Evolutionary conservation across 2,888 invertebrate genomes (phyloP), one percentile per base, ranked within the genome.

Genomic region (Dicyrtoma fusca): DNA sequence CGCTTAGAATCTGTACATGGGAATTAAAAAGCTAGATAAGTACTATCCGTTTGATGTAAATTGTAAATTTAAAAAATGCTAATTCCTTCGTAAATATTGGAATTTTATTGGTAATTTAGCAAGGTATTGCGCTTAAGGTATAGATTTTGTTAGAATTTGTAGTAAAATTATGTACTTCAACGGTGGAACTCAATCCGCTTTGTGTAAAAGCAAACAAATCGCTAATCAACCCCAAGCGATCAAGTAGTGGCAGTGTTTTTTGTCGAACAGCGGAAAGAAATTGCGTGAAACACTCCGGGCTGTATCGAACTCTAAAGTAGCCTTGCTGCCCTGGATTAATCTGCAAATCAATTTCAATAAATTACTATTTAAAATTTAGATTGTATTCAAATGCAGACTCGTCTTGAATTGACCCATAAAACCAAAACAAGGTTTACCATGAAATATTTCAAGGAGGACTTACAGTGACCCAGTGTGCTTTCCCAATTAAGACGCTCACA

Each of bases 121-220:
- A n/a, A n/a, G n/a, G n/a, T n/a, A n/a, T n/a, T n/a, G n/a, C n/a
- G n/a, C n/a, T n/a, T n/a, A n/a, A n/a, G n/a, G n/a, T n/a, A n/a
- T n/a, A n/a, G n/a, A n/a, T n/a, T n/a, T n/a, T n/a, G n/a, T n/a
- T n/a, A n/a, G n/a, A n/a, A n/a, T n/a, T n/a, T n/a, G n/a, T n/a
- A n/a, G 8, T 5, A 55, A 55, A 55, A 19, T 6, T 19, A 55
- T 26, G 13, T 25, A 79, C 80, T 47, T 76, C 91, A 0, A 90
- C 90, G 13, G 95, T 93, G 73, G 90, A 88, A 3, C 90, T 88
- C 77, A 90, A 88, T 0, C 96, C 96, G 3, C 95, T 92, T 85
- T 92, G 91, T 19, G 93, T 95, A 85, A 96, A 87, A 45, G 96
- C 95, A 83, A 95, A 96, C 81, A 96, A 88, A 84, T 97, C 97